Base-by-base conservation (phyloP, 92 coral and sea anemone species). In the Epizoanthus scotinus region DNA sequence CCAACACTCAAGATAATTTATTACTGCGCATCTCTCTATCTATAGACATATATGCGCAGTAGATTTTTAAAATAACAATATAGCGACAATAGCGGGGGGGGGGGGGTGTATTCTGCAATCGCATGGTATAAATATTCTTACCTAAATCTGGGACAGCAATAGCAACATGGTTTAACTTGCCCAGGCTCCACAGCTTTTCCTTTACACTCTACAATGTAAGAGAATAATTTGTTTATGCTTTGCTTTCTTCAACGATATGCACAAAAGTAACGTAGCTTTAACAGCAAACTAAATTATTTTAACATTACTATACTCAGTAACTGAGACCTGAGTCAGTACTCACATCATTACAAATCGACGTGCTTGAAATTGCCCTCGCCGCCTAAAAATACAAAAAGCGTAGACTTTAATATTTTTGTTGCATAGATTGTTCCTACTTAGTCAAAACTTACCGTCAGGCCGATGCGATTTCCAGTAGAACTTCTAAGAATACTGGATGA, bases 71-170 rank as follows among this genome's bases (percentile, higher is more conserved):
- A n/a, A n/a, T n/a, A n/a, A n/a, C n/a, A n/a, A n/a, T n/a, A n/a
- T n/a, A n/a, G n/a, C n/a, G n/a, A n/a, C n/a, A n/a, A n/a, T n/a
- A n/a, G n/a, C n/a, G n/a, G n/a, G n/a, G n/a, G n/a, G n/a, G n/a
- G n/a, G n/a, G n/a, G n/a, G n/a, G n/a, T n/a, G n/a, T n/a, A n/a
- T n/a, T n/a, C 44, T 8, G 4, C 1, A 1, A 0, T 38, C 7
- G 1, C 44, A 38, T 5, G 7, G 44, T 4, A 38, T 38, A 44
- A 44, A 8, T 44, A 15, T 44, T 47, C 73, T 2, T 87, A 95
- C 98, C 98, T 66, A 95, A 79, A 85, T 93, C 94, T 21, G 94
- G 97, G 29, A 95, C 98, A 22, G 98, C 98, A 90, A 95, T 95
- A 53, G 98, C 98, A 69, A 95, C 98, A 87, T 95, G 98, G 86